Base-by-base conservation (phyloP, 2,797 vertebrate species). In the Mionectes olivaceus region DNA sequence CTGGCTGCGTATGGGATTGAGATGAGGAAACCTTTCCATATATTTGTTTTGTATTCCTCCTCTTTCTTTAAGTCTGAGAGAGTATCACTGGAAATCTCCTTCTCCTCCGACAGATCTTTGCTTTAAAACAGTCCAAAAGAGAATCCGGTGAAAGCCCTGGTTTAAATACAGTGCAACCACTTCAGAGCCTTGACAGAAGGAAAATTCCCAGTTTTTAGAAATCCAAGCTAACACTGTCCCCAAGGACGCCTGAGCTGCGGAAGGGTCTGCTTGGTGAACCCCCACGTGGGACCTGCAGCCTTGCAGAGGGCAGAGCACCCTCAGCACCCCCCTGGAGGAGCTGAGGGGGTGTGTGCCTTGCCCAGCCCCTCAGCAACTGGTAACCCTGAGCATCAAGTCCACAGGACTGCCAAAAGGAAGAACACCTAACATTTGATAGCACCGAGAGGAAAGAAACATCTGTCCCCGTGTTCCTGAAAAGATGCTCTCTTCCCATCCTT, bases 21-120 rank as follows among this genome's bases (percentile, higher is more conserved):
- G 95, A 99, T 99, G 79, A 99, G 97, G 97, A 99, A 99, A 37
- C 99, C 99, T 96, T 99, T 99, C 99, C 99, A 99, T 89, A 99
- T 98, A 87, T 98, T 99, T 74, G 98, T 93, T 97, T 99, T 98
- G 91, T 98, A 98, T 87, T 99, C 97, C 1, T 99, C 96, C 92
- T 99, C 99, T 49, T 97, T 94, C 74, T 84, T 98, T 93, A 98
- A 94, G 73, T 99, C 98, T 13, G 98, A 96, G 2, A 97, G 83
- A 19, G 96, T 96, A 75, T 97, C 97, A 2, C 47, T 43, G 7
- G 95, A 61, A 19, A 96, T 33, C 23, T 99, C 98, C 8, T 79
- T 91, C 85, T 96, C 98, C 60, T 99, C 98, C 0, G 78, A 70
- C 71, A 92, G 91, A 19, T 98, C 98, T 86, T 95, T 97, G 96